phyloP scores from a whole-genome alignment of 2,888 invertebrate genomes.

The Cheilosia vernalis region DNA sequence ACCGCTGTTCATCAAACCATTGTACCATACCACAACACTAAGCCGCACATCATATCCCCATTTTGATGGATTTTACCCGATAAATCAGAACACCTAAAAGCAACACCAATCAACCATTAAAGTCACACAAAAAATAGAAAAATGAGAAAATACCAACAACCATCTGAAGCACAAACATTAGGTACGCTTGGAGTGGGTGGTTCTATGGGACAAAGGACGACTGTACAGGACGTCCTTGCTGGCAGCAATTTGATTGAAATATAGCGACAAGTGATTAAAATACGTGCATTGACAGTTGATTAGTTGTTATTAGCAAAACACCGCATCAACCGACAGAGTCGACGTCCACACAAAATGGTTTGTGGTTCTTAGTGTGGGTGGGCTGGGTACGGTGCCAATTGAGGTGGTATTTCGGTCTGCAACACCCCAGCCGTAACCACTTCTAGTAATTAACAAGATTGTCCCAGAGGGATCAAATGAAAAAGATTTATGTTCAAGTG shows the following conservation, averaged over 20 bases:
- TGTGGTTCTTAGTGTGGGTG: slow-evolving; percentile 22
- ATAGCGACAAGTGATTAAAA: slow-evolving; percentile 78
- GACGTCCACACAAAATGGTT: slow-evolving; percentile 56
- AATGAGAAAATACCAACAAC: neutral
- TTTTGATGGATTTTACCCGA: slow-evolving; percentile 40
- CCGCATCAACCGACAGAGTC: slow-evolving; percentile 62
- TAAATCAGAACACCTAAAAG: slow-evolving; percentile 59
- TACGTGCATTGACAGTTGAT: slow-evolving; percentile 77
- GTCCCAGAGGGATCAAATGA: slow-evolving; percentile 77
- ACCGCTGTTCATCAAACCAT: neutral
- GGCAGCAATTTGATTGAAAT: slow-evolving; percentile 76
- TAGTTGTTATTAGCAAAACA: slow-evolving; percentile 77
- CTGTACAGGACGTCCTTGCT: slow-evolving; percentile 42
- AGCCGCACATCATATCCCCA: slow-evolving; percentile 36
- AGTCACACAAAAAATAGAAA: slow-evolving; percentile 26
- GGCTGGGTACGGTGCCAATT: slow-evolving; percentile 9
- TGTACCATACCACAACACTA: slow-evolving; percentile 22
- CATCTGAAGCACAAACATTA: slow-evolving; percentile 22
- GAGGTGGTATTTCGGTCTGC: slow-evolving; percentile 41
- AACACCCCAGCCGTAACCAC: slow-evolving; percentile 75
- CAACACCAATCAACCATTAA: slow-evolving; percentile 49
- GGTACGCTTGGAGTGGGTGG: neutral
- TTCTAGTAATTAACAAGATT: slow-evolving; percentile 79
- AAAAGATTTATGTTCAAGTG: slow-evolving; percentile 75
- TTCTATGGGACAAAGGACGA: slow-evolving; percentile 33